A percentile compares a stretch with the other conserved stretches of the same genome.
Conservation (phyloP, 2,797 vertebrate genomes). For the Coilia nasus region DNA sequence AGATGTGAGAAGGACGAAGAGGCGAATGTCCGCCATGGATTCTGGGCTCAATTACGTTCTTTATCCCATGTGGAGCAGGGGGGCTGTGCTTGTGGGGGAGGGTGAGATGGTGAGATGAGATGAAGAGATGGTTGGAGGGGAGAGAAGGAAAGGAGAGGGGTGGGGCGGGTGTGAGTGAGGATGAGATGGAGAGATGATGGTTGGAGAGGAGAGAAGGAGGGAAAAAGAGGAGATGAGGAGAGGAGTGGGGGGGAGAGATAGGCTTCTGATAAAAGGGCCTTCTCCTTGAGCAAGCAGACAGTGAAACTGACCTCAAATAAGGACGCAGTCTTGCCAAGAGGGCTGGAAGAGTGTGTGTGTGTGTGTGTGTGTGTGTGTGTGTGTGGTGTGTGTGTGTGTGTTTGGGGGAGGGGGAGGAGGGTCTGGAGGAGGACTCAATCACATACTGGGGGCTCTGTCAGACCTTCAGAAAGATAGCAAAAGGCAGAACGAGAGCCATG, state of each 20-base stretch:
- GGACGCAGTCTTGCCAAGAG: background rate
- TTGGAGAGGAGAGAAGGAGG: no score
- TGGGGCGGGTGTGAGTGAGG: background rate
- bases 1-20: background rate
- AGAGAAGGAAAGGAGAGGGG: background rate
- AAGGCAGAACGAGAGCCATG: background rate
- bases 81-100: no score
- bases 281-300: background rate
- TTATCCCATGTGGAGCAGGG: no score
- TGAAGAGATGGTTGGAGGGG: background rate
- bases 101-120: no score
- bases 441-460: background rate
- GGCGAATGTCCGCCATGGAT: no score
- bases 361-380: no score
- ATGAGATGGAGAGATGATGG: no score
- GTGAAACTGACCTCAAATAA: background rate
- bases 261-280: background rate
- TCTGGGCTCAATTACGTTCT: no score
- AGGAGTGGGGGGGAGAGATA: background rate
- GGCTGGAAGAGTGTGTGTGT: no score
- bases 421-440: background rate
- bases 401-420: background rate
- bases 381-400: background rate
- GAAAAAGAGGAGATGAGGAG: background rate
- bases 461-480: background rate